Percentiles rank a stretch among this genome's conserved stretches.
Conservation (phyloP, 2,797 vertebrate species). For the Hylomyscus alleni region DNA sequence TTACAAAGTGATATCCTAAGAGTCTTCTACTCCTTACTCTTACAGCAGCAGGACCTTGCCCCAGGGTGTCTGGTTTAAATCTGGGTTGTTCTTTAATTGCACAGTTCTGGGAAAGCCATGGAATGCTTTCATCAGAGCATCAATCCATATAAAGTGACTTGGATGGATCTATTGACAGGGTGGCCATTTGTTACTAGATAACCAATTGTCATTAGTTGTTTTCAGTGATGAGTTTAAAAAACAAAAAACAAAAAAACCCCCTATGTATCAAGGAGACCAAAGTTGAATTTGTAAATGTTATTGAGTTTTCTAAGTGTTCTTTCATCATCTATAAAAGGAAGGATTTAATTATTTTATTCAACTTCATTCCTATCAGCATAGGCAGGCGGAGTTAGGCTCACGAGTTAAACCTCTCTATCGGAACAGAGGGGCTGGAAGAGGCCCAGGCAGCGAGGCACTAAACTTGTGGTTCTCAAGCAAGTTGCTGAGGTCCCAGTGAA, state of each 20-base stretch:
- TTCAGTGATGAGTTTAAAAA: background rate
- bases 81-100: background rate
- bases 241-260: background rate
- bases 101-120: background rate
- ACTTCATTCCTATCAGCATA: background rate
- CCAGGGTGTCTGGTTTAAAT: background rate
- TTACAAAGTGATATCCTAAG: background rate
- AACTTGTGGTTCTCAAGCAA: background rate
- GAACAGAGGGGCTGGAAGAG: background rate
- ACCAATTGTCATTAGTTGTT: background rate
- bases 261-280: background rate
- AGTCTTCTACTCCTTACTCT: background rate
- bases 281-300: background rate
- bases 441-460: background rate
- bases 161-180: background rate
- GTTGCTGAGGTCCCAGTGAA: background rate
- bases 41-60: background rate
- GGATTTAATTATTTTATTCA: background rate
- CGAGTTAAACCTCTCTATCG: background rate
- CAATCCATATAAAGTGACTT: background rate
- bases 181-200: background rate
- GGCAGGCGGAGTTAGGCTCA: background rate
- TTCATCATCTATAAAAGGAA: background rate
- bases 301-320: slow-evolving; percentile 3
- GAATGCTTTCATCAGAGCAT: background rate